phyloP scores from a whole-genome alignment of 2,113 vertebrate genomes.

The Vimba vimba region DNA sequence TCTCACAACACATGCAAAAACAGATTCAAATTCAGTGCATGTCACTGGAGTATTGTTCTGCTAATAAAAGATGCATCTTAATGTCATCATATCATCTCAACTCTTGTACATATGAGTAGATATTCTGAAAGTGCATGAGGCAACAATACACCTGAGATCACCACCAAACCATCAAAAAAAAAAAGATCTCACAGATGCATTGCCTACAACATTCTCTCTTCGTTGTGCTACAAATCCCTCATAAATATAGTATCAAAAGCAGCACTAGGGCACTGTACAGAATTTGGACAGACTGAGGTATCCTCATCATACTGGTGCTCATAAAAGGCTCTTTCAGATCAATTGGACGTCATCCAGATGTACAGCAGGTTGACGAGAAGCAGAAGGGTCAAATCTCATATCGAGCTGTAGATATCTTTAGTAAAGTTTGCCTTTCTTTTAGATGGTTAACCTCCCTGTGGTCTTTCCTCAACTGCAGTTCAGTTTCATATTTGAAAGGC shows the following conservation, averaged over 20 bases:
- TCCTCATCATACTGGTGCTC: slow-evolving; percentile 60
- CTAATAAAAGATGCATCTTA: slow-evolving; percentile 31
- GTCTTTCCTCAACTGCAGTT: not conserved
- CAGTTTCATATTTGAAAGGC: slow-evolving; percentile 9
- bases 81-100: slow-evolving; percentile 1
- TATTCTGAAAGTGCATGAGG: not conserved
- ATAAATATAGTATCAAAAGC: slow-evolving; percentile 76
- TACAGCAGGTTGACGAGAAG: slow-evolving; percentile 52
- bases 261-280: slow-evolving; percentile 61
- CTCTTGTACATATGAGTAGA: not conserved
- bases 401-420: not conserved
- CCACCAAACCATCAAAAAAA: not conserved
- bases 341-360: slow-evolving; percentile 67
- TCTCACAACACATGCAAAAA: slow-evolving; percentile 16
- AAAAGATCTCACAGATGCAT: slow-evolving; percentile 42
- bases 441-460: not conserved
- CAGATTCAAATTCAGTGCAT: not conserved
- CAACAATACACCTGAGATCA: slow-evolving; percentile 35
- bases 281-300: slow-evolving; percentile 58
- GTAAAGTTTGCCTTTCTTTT: slow-evolving; percentile 5
- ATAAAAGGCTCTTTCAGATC: slow-evolving; percentile 64
- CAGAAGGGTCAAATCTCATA: slow-evolving; percentile 3
- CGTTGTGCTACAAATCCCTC: slow-evolving; percentile 56
- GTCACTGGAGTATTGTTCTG: not conserved
- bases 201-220: slow-evolving; percentile 62